phyloP scores from a whole-genome alignment of 2,888 invertebrate species.

The Ectropis crepuscularia region DNA sequence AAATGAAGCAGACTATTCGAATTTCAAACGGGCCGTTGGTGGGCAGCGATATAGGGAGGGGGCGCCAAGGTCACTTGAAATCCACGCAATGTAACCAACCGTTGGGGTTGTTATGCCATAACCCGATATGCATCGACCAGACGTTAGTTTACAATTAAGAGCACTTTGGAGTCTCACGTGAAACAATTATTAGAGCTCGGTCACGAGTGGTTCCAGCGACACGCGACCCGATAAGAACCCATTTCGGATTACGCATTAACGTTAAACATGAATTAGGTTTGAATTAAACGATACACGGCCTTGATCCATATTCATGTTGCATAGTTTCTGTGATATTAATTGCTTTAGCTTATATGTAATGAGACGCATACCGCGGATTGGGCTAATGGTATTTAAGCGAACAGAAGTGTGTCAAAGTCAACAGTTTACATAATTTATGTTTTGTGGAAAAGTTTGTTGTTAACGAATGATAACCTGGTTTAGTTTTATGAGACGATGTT shows the following conservation, averaged over 20 bases:
- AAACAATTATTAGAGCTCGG: conserved; percentile 69
- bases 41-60: conserved; percentile 59
- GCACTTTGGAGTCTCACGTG: conserved; percentile 63
- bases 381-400: conserved; percentile 38
- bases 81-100: conserved; percentile 74
- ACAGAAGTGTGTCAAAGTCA: conserved; percentile 56
- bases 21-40: conserved; percentile 66
- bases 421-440: conserved; percentile 33
- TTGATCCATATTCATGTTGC: conserved; percentile 65
- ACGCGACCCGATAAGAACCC: conserved; percentile 73
- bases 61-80: conserved; percentile 74
- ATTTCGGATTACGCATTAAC: conserved; percentile 71
- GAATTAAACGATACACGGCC: conserved; percentile 54
- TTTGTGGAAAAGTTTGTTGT: neutral
- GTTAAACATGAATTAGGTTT: conserved; percentile 62
- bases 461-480: no score
- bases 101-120: conserved; percentile 53
- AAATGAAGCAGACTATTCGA: conserved; percentile 74
- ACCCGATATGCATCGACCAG: conserved; percentile 70
- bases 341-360: conserved; percentile 31
- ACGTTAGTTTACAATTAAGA: conserved; percentile 64
- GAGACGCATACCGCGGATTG: conserved; percentile 38
- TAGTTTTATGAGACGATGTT: no score
- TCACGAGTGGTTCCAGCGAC: conserved; percentile 54
- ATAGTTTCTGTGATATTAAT: conserved; percentile 48